Conservation (phyloP, 2,113 vertebrate species). For the Cryptotis parvus region DNA sequence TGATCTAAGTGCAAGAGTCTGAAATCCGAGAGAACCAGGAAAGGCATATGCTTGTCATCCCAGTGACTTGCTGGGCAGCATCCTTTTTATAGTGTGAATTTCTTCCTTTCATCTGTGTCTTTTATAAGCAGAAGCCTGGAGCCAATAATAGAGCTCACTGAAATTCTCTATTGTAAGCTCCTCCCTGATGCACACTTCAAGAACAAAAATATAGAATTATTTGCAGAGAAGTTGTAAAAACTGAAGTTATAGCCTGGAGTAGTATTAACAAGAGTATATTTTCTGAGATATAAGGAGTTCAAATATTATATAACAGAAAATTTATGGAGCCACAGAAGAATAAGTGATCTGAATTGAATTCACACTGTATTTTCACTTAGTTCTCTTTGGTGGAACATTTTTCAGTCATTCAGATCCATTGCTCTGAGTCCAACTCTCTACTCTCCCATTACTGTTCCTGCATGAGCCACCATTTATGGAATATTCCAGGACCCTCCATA, state of each 20-base stretch:
- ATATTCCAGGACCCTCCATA: neutral
- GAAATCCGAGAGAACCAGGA: neutral
- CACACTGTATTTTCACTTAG: neutral
- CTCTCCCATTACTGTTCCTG: neutral
- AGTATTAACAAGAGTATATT: neutral
- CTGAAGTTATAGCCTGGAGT: neutral
- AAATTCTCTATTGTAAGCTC: neutral
- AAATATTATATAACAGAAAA: neutral
- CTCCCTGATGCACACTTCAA: neutral
- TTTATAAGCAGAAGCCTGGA: neutral
- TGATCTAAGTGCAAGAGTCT: neutral
- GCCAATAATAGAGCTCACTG: neutral
- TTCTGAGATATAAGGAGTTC: neutral
- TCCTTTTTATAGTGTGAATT: neutral
- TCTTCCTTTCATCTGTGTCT: neutral
- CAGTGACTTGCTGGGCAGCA: neutral
- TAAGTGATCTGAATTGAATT: constrained; percentile 7
- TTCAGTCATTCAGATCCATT: neutral
- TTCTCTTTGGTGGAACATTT: neutral
- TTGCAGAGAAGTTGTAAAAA: constrained; percentile 6
- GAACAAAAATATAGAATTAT: constrained; percentile 13
- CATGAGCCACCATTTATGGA: neutral
- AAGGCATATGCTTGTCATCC: neutral
- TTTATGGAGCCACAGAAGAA: neutral
- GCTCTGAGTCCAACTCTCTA: neutral